These are phyloP conservation scores for Lamproptera curius DNA, from an alignment of 2,888 invertebrate genomes.

Conservation along the genomic window DNA sequence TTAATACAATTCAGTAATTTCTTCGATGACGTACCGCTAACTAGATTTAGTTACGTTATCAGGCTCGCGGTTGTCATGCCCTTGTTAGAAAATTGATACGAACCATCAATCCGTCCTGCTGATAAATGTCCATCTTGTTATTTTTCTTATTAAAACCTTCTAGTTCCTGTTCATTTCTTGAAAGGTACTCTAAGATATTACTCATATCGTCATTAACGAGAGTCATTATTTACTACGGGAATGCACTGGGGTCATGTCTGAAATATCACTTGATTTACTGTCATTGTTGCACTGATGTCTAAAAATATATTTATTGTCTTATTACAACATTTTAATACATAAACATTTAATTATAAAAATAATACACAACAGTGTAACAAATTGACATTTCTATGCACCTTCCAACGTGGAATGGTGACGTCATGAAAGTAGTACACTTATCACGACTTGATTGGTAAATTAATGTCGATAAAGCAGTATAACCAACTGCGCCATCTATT, in stretches of 20 bases:
- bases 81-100: conserved; percentile 36
- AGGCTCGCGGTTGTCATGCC: conserved; percentile 37
- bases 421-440: conserved; percentile 71
- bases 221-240: conserved; percentile 51
- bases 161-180: conserved; percentile 53
- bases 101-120: conserved; percentile 59
- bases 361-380: conserved; percentile 28
- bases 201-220: conserved; percentile 59
- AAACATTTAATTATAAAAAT: conserved; percentile 41
- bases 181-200: conserved; percentile 62
- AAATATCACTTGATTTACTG: conserved; percentile 26
- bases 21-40: conserved; percentile 28
- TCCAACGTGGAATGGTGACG: conserved; percentile 84
- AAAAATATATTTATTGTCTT: conserved; percentile 21
- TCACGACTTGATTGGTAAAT: conserved; percentile 60
- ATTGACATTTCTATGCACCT: conserved; percentile 68
- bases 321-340: conserved; percentile 19
- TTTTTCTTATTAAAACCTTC: conserved; percentile 41
- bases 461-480: conserved; percentile 43
- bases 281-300: conserved; percentile 23
- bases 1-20: conserved; percentile 27
- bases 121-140: conserved; percentile 61
- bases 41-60: conserved; percentile 49
- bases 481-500: conserved; percentile 49
- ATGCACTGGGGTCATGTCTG: conserved; percentile 35